phyloP scores from a whole-genome alignment of 1,140 invertebrate species.

The Cardiocondyla obscurior region DNA sequence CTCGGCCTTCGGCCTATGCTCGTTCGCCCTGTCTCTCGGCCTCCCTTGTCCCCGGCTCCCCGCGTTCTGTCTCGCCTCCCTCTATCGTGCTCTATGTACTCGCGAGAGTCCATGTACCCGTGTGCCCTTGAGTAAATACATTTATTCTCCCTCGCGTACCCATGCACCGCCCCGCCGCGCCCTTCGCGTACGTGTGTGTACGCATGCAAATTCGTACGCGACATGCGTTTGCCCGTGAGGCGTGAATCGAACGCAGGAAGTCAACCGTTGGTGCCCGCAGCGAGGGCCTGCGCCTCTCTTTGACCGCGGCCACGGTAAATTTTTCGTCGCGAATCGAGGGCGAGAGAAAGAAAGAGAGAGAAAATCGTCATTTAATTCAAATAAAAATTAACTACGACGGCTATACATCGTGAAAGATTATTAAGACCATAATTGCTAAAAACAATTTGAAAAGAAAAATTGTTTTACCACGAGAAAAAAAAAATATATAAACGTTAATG shows the following conservation, averaged over 20 bases:
- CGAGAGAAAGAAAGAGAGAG: neutral
- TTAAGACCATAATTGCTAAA: neutral
- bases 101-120: constrained; percentile 45
- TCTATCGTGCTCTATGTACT: constrained; percentile 42
- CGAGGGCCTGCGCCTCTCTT: neutral
- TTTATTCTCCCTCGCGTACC: constrained; percentile 52
- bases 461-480: constrained; percentile 1
- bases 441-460: neutral
- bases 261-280: constrained; percentile 41
- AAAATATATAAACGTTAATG: neutral
- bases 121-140: constrained; percentile 67
- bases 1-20: constrained; percentile 66
- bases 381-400: neutral
- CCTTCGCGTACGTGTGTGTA: constrained; percentile 29
- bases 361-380: neutral
- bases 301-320: constrained; percentile 7
- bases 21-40: constrained; percentile 47
- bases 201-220: constrained; percentile 64
- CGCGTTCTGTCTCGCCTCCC: constrained; percentile 22
- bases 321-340: neutral
- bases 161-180: neutral
- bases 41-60: neutral
- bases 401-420: no score
- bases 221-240: constrained; percentile 61
- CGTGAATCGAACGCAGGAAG: constrained; percentile 57